Base-by-base conservation (phyloP, 2,888 invertebrate species). In the Pyrrhia umbra region DNA sequence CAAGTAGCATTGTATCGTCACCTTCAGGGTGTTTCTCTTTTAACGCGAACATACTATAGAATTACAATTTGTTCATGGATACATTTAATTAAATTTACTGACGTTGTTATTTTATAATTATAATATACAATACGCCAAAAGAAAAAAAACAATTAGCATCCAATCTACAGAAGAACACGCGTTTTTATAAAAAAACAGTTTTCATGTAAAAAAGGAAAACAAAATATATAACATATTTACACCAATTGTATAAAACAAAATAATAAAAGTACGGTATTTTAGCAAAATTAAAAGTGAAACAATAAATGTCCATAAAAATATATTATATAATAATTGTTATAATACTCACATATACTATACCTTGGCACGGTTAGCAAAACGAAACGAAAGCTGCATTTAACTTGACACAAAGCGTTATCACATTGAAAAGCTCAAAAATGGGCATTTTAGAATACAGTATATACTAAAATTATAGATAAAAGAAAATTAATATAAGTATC, bases 391-490 rank as follows among this genome's bases (percentile, higher is more conserved):
- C 90, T 34, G 81, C 85, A 59, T 85, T 88, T 88, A 86, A 86
- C 73, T 82, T 56, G 81, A 83, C 87, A 92, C 45, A 79, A 92
- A 94, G 92, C 91, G 59, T 89, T 90, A 86, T 78, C 67, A 88
- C 86, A 88, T 80, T 68, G 81, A 88, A 64, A 91, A 91, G 90
- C 92, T 89, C 78, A 89, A 92, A 91, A 93, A 93, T 93, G 93
- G 93, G 94, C 93, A 94, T 92, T 91, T 75, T 77, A 63, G 50
- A 52, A 66, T 15, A 64, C 21, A 34, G 2, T 60, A 55, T 49
- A 72, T 67, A 39, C 23, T 62, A 45, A 77, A 27, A 15, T 30
- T 42, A 43, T 18, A 20, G 1, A 27, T n/a, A n/a, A n/a, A n/a
- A n/a, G n/a, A n/a, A n/a, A n/a, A n/a, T n/a, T n/a, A n/a, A n/a